Evolutionary conservation across 2,797 vertebrate genomes (phyloP).

Genomic region (Petrocephalus sullivani): DNA sequence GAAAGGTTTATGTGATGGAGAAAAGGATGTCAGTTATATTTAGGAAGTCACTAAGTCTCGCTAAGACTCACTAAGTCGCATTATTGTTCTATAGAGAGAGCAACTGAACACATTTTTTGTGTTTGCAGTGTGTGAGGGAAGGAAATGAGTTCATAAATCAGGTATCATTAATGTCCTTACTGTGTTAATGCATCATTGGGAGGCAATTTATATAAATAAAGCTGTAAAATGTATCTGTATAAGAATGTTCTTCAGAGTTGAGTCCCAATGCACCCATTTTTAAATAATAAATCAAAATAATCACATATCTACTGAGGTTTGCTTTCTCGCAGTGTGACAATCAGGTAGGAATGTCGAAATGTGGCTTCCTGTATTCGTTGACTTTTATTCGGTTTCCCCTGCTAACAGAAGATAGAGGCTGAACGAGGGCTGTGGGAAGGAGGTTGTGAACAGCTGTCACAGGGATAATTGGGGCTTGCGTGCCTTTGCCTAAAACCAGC

Average conservation of each 20-base stretch:
- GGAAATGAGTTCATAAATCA: not conserved
- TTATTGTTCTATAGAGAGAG: not conserved
- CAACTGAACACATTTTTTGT: not conserved
- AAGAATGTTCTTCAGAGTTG: not conserved
- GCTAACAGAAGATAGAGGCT: not conserved
- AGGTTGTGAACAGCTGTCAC: not conserved
- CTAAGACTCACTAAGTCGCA: too few relatives aligned
- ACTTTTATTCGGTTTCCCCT: not conserved
- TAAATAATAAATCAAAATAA: not conserved
- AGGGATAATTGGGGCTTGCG: not conserved
- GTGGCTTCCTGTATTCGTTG: not conserved
- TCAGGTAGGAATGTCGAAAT: not conserved
- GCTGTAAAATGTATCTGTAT: not conserved
- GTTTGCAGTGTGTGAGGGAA: not conserved
- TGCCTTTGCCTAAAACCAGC: not conserved
- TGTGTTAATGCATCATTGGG: not conserved
- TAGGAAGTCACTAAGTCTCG: not conserved
- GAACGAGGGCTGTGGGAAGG: not conserved
- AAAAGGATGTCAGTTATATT: not conserved
- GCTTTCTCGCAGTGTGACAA: not conserved
- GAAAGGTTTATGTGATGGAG: not conserved
- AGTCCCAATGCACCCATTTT: not conserved
- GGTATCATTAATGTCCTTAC: not conserved
- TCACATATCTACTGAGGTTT: not conserved
- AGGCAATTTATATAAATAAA: not conserved